These are phyloP conservation scores for Tylochromis polylepis DNA, from an alignment of 2,113 vertebrate species.

Conservation along the genomic window DNA sequence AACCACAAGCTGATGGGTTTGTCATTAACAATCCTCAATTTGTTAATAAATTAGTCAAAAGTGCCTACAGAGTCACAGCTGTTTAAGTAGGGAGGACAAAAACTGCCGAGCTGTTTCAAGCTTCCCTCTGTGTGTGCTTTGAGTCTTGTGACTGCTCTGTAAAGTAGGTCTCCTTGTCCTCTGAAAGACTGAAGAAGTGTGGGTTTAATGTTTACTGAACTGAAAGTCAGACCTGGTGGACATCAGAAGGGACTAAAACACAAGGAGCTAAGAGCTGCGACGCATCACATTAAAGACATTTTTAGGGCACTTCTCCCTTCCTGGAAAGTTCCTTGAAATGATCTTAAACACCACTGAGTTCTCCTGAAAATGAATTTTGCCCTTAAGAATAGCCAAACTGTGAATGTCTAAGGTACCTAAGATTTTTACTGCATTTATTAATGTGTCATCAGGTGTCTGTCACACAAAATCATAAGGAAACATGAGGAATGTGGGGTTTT, in stretches of 20 bases:
- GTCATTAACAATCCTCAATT: not conserved
- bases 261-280: not conserved
- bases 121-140: not conserved
- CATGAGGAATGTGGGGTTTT: accelerated
- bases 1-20: not conserved
- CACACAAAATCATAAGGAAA: not conserved
- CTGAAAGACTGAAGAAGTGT: not conserved
- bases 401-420: not conserved
- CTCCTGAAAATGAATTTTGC: not conserved
- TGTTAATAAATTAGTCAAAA: not conserved
- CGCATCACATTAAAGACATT: not conserved
- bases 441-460: not conserved
- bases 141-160: slow-evolving; percentile 48
- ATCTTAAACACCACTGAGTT: not conserved
- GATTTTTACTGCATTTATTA: not conserved
- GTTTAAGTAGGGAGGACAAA: not conserved
- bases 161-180: slow-evolving; percentile 60
- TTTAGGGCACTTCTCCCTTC: not conserved
- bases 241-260: not conserved
- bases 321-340: not conserved
- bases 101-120: not conserved
- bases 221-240: not conserved
- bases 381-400: not conserved
- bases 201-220: not conserved
- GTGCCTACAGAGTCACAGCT: not conserved